Evolutionary conservation across 2,113 vertebrate genomes (phyloP), one percentile per base, ranked within the genome.

Genomic region (Dicerorhinus sumatrensis): DNA sequence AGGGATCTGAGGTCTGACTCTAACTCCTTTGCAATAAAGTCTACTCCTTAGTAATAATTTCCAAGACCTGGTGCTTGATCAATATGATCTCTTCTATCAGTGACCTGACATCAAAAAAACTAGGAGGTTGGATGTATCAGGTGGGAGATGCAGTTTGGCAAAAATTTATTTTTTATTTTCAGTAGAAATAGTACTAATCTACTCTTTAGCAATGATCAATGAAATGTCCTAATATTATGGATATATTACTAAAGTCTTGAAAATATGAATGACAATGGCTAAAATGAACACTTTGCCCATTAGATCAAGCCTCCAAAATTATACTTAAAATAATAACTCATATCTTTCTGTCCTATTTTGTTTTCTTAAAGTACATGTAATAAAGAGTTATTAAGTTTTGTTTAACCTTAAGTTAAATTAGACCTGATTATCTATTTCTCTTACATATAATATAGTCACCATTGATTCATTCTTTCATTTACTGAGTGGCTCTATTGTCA

Each of bases 401-500:
- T 36, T 46, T 83, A 65, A 29, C 8, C 25, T 29, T 65, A 65
- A 7, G 51, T 63, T 84, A 62, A 72, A 42, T 89, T 76, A 75
- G 1, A 83, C 16, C 21, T 29, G 76, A 2, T 46, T 56, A 42
- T 42, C 76, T 94, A 75, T 60, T 46, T 46, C 56, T 82, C 60
- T 76, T 46, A 48, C 5, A 46, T 33, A 36, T 29, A 67, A 76
- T 23, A 76, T 83, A 56, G 76, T 82, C 27, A 58, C 31, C 29
- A 67, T n/a, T 83, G 36, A 36, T 67, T 90, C 8, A 75, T 83
- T 83, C 36, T 90, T 48, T 95, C 3, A 90, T 75, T 95, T 95
- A 76, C 29, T 95, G 36, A 56, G 18, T 42, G 16, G 83, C 46
- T 67, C 58, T 58, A 76, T 67, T 67, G 60, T 20, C 6, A 56